Percentiles rank a stretch among this genome's conserved stretches.
These are phyloP conservation scores for human (Homo sapiens) DNA, from an alignment of 2,113 vertebrate genomes.

Conservation along the genomic window DNA sequence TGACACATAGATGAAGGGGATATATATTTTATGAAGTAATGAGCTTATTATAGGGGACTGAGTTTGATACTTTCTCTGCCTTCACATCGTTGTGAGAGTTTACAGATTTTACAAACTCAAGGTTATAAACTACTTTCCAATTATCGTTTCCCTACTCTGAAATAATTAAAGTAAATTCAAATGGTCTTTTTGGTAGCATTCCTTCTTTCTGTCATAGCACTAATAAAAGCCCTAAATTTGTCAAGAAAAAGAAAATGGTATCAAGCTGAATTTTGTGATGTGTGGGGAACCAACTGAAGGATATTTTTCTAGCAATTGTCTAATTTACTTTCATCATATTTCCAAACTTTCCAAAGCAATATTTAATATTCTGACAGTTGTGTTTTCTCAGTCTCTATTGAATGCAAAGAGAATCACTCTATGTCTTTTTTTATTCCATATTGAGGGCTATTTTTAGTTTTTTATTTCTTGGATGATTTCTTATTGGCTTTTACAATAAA, in stretches of 20 bases:
- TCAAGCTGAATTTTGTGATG: background rate
- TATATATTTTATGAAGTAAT: background rate
- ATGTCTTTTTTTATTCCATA: background rate
- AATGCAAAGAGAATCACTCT: background rate
- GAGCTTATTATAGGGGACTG: background rate
- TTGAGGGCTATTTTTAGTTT: conserved; percentile 13
- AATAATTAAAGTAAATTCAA: background rate
- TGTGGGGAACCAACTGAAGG: background rate
- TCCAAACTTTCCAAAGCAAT: background rate
- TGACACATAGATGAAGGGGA: background rate
- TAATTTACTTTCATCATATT: conserved; percentile 35
- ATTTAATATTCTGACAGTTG: background rate
- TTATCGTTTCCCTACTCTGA: background rate
- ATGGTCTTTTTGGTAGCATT: background rate
- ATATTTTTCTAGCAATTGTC: background rate
- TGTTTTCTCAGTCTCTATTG: background rate
- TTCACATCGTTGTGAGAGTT: background rate
- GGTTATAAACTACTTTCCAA: background rate
- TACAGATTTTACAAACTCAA: background rate
- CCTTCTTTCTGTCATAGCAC: background rate
- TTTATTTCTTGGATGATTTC: background rate
- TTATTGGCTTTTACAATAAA: conserved; percentile 44
- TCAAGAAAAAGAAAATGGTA: background rate
- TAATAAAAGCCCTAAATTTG: background rate
- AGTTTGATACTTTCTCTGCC: background rate